Evolutionary conservation across 1,140 invertebrate species (phyloP).

Genomic region (Trachymyrmex cornetzi): DNA sequence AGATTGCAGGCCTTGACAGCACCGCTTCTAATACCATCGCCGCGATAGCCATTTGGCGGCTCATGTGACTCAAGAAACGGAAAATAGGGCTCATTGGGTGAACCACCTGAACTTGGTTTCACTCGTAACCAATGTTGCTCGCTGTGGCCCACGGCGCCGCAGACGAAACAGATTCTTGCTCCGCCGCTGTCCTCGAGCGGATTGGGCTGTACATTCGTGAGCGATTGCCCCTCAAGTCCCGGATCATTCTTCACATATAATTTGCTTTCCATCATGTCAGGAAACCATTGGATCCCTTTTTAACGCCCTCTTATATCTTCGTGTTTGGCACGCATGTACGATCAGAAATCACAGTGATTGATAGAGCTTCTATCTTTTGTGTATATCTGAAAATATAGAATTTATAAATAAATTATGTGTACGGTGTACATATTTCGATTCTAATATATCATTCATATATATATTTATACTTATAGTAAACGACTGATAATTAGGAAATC

Average conservation of each 20-base stretch:
- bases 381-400: constrained; percentile 71
- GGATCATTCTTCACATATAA: constrained; percentile 86
- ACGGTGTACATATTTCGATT: neutral
- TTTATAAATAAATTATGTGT: neutral
- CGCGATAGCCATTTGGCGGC: constrained; percentile 91
- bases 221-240: constrained; percentile 83
- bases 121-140: constrained; percentile 91
- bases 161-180: constrained; percentile 93
- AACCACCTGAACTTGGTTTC: constrained; percentile 88
- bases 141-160: constrained; percentile 91
- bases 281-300: constrained; percentile 82
- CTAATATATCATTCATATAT: neutral
- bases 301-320: constrained; percentile 71
- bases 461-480: neutral
- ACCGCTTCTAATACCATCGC: constrained; percentile 86
- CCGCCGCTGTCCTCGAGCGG: constrained; percentile 75
- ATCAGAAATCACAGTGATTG: constrained; percentile 70
- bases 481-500: neutral
- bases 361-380: constrained; percentile 68
- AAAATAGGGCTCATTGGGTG: constrained; percentile 92
- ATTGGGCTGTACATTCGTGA: constrained; percentile 76
- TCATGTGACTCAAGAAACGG: constrained; percentile 96
- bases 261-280: constrained; percentile 85
- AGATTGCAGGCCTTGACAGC: constrained; percentile 91
- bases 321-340: constrained; percentile 70